Conservation (phyloP, 2,888 invertebrate species). For the Ceramica pisi region DNA sequence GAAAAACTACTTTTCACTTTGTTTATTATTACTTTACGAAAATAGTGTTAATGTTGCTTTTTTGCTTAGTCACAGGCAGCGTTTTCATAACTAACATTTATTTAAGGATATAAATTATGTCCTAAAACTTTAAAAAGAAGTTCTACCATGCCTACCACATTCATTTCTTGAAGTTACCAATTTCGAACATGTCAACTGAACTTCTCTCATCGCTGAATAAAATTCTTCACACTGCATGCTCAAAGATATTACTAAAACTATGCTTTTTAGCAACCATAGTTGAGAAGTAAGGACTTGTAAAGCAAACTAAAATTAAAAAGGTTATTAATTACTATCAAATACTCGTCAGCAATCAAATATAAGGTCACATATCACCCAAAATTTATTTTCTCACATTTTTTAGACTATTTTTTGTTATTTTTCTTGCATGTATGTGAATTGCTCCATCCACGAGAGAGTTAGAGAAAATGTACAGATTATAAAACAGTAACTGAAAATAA, state of each 20-base stretch:
- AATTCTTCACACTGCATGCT: slow-evolving; percentile 35
- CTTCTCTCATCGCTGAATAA: slow-evolving; percentile 20
- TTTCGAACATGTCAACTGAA: slow-evolving; percentile 2
- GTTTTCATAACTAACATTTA: no score
- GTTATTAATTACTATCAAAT: background rate
- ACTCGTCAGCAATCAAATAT: no score
- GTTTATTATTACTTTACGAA: no score
- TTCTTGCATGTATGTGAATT: slow-evolving; percentile 21
- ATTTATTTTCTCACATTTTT: slow-evolving; percentile 7
- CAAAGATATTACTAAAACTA: slow-evolving; percentile 26
- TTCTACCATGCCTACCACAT: slow-evolving; percentile 5
- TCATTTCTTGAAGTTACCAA: background rate
- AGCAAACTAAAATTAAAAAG: slow-evolving; percentile 21
- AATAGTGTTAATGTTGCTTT: background rate
- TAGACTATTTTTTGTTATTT: slow-evolving; percentile 12
- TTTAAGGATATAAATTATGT: background rate
- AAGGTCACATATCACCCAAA: background rate
- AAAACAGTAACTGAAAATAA: slow-evolving; percentile 42
- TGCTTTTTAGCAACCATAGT: slow-evolving; percentile 30
- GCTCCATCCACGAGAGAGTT: slow-evolving; percentile 13
- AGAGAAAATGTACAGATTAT: slow-evolving; percentile 30
- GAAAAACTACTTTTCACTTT: no score
- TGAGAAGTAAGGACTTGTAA: slow-evolving; percentile 27
- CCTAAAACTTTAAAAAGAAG: background rate
- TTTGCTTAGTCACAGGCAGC: background rate